A percentile compares a stretch with the other conserved stretches of the same genome.
Conservation (phyloP, 2,113 vertebrate species). For the Phaethornis superciliosus region DNA sequence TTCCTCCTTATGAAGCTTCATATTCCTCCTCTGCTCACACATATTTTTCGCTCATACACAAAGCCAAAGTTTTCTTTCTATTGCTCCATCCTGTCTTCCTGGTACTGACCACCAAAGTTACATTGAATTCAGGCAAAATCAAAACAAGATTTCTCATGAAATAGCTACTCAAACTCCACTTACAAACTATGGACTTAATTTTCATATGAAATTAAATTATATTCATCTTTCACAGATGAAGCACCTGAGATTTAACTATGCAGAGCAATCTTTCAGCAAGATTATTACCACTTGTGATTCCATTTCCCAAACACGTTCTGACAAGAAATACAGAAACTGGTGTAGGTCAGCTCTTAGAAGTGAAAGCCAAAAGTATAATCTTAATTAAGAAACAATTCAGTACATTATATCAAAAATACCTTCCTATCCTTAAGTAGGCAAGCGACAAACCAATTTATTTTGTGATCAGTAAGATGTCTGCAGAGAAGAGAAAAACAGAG, state of each 20-base stretch:
- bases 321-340: neutral
- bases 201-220: constrained; percentile 15
- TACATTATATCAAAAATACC: neutral
- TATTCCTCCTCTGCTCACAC: neutral
- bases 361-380: neutral
- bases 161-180: neutral
- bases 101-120: neutral
- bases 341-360: neutral
- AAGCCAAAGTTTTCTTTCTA: neutral
- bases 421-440: neutral
- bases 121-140: neutral
- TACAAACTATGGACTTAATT: neutral
- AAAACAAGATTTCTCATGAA: neutral
- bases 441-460: neutral
- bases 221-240: constrained; percentile 31
- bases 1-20: too few species aligned
- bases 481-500: neutral
- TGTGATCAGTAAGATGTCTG: neutral
- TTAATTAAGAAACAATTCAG: neutral
- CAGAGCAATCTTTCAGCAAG: constrained; percentile 28
- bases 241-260: neutral
- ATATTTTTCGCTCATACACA: neutral
- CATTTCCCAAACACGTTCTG: constrained; percentile 28
- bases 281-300: constrained; percentile 37
- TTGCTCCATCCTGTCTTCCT: neutral